A percentile compares a stretch with the other conserved stretches of the same genome.
Conservation (phyloP, 2,888 invertebrate genomes). For the Teinopalpus imperialis region DNA sequence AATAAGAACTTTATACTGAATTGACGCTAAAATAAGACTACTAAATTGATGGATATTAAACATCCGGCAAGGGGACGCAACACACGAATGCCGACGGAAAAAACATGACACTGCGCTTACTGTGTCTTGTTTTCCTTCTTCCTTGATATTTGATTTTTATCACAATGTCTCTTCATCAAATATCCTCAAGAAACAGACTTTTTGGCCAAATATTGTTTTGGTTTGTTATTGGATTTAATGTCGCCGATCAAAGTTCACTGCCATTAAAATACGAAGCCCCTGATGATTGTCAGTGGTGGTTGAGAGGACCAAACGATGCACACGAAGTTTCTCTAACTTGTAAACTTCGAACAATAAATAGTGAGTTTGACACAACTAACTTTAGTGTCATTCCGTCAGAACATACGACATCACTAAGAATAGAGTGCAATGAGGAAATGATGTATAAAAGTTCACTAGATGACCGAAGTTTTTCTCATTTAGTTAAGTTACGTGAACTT, state of each 20-base stretch:
- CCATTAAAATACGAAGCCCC: slow-evolving; percentile 88
- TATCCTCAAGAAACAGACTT: slow-evolving; percentile 56
- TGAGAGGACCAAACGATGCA: slow-evolving; percentile 82
- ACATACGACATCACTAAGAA: slow-evolving; percentile 89
- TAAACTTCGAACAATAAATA: slow-evolving; percentile 91
- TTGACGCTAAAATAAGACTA: slow-evolving; percentile 56
- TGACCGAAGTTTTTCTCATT: slow-evolving; percentile 89
- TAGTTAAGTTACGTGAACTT: slow-evolving; percentile 89
- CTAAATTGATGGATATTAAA: slow-evolving; percentile 78
- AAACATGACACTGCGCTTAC: slow-evolving; percentile 78
- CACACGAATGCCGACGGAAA: slow-evolving; percentile 76
- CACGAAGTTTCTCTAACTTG: slow-evolving; percentile 90
- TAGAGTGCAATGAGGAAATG: slow-evolving; percentile 90
- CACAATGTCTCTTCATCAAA: slow-evolving; percentile 67
- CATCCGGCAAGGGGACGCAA: slow-evolving; percentile 73
- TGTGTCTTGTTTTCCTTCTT: slow-evolving; percentile 75
- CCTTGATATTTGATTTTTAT: slow-evolving; percentile 74
- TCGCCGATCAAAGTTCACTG: slow-evolving; percentile 74
- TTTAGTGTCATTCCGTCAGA: slow-evolving; percentile 93
- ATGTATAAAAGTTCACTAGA: slow-evolving; percentile 90
- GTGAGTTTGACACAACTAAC: slow-evolving; percentile 93
- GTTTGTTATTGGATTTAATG: slow-evolving; percentile 67
- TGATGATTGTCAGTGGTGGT: slow-evolving; percentile 92
- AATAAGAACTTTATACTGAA: slow-evolving; percentile 54
- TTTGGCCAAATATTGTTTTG: slow-evolving; percentile 66